Evolutionary conservation across 2,113 vertebrate genomes (phyloP), one percentile per base, ranked within the genome.

Genomic region (Eretmochelys imbricata): DNA sequence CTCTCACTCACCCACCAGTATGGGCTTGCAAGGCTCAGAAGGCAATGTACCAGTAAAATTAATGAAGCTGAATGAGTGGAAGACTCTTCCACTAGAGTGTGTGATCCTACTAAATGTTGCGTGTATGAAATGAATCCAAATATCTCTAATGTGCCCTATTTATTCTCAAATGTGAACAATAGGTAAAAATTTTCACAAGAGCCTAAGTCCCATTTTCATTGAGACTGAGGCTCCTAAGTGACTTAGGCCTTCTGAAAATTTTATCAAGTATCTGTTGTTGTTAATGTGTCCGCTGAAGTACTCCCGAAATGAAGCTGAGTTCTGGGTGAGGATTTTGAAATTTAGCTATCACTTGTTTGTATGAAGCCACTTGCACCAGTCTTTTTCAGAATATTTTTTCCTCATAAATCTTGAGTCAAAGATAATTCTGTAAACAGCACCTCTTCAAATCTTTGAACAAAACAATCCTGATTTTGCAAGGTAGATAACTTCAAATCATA

Each of bases 331-430:
- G 75, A 31, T 81, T 93, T 87, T 94, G 48, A 31, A 54, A 50
- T 62, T 46, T 0, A 0, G 19, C 3, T 62, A 14, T 85, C 2
- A 83, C 48, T 84, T 90, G 46, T 59, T 93, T 51, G 22, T 92
- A 78, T 35, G 78, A 81, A 49, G 19, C 35, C 42, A 10, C 4
- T 20, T 31, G 16, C 53, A 88, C 91, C 75, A 81, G 20, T n/a
- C 35, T 83, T 69, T 53, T 82, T 92, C 29, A 91, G 93, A 96
- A 92, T 75, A 88, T 57, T 27, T 48, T 86, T 78, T 83, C 81
- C 35, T 51, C 59, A 65, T 19, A 75, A 65, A 57, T 48, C 10
- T 24, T 87, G 81, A 82, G 17, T n/a, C 87, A 49, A 80, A 38
- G 89, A 25, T 85, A 90, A 87, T 87, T 91, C 78, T 76, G 25